phyloP scores from a whole-genome alignment of 2,113 vertebrate genomes.

The Cyprinodon tularosa region DNA sequence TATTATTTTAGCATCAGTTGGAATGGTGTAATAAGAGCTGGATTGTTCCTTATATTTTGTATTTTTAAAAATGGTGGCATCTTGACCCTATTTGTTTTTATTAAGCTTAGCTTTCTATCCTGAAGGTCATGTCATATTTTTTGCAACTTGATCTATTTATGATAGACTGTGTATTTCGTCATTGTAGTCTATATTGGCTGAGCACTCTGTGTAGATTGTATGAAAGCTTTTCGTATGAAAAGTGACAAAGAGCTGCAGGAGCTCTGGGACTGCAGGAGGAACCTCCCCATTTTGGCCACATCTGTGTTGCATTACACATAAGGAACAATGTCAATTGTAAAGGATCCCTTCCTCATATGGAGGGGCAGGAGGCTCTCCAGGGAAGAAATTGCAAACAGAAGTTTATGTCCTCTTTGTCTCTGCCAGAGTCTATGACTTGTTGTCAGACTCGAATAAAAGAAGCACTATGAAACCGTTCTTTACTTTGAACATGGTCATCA shows the following conservation, averaged over 20 bases:
- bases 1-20: background rate
- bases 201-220: background rate
- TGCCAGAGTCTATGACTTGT: conserved; percentile 45
- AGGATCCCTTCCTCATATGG: conserved; percentile 53
- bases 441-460: conserved; percentile 21
- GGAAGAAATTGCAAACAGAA: conserved; percentile 77
- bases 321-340: conserved; percentile 74
- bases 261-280: conserved; percentile 52
- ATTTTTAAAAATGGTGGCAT: background rate
- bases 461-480: background rate
- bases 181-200: background rate
- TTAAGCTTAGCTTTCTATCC: too few relatives aligned
- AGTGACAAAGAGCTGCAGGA: conserved; percentile 18
- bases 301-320: conserved; percentile 79
- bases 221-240: conserved; percentile 16
- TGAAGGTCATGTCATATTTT: too few relatives aligned
- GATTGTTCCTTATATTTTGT: background rate
- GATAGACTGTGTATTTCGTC: background rate
- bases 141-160: too few relatives aligned
- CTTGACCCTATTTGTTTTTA: too few relatives aligned
- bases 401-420: conserved; percentile 44
- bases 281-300: conserved; percentile 64
- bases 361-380: conserved; percentile 62
- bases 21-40: background rate
- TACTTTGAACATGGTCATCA: background rate